These are phyloP conservation scores for Lepidochrysops patricia DNA, from an alignment of 2,888 invertebrate genomes.

Conservation along the genomic window DNA sequence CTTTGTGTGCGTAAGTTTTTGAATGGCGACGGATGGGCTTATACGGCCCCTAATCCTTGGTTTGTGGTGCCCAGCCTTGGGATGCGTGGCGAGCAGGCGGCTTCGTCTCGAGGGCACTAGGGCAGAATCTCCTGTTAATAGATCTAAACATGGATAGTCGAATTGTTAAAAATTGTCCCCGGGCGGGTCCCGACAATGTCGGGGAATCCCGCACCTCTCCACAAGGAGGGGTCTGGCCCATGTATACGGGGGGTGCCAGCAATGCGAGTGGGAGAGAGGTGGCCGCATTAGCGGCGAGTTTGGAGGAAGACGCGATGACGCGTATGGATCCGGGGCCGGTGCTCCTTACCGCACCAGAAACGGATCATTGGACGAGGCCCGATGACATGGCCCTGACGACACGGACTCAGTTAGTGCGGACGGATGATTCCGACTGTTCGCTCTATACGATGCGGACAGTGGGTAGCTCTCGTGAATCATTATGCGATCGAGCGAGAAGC, in stretches of 20 bases:
- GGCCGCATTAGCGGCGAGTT: too few species aligned
- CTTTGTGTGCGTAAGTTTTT: not conserved
- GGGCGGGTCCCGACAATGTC: not conserved
- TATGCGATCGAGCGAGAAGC: not conserved
- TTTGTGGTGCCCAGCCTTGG: not conserved
- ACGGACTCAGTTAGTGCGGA: too few species aligned
- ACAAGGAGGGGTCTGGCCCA: not conserved
- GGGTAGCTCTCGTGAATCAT: not conserved
- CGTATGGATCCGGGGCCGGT: too few species aligned
- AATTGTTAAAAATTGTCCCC: not conserved
- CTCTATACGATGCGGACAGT: too few species aligned
- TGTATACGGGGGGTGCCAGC: not conserved
- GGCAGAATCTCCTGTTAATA: not conserved
- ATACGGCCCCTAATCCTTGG: not conserved
- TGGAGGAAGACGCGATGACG: too few species aligned
- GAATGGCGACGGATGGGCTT: not conserved
- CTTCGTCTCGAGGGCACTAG: not conserved
- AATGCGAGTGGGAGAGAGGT: not conserved
- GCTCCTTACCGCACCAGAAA: too few species aligned
- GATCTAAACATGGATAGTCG: not conserved
- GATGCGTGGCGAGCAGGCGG: not conserved
- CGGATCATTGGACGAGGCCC: too few species aligned
- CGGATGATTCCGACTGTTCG: too few species aligned
- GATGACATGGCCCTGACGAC: too few species aligned
- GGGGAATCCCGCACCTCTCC: conserved; percentile 2